These are phyloP conservation scores for Polydrusus tereticollis DNA, from an alignment of 2,888 invertebrate species.

Conservation along the genomic window DNA sequence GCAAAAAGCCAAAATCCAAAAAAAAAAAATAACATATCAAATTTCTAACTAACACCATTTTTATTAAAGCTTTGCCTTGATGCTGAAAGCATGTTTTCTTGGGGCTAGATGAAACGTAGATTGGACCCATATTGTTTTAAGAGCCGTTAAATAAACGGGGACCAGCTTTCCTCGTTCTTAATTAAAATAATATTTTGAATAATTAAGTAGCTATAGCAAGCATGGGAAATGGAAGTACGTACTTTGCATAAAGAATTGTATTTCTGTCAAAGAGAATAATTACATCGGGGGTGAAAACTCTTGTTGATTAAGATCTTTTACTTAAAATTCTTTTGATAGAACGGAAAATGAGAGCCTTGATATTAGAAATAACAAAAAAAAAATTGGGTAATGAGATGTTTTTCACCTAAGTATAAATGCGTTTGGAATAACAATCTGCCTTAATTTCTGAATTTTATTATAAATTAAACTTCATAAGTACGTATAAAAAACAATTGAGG, in stretches of 20 bases:
- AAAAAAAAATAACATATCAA: no score
- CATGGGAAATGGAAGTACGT: conserved; percentile 9
- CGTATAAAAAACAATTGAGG: no score
- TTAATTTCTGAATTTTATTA: no score
- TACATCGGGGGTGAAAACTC: neutral
- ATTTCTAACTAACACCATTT: neutral
- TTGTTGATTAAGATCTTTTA: conserved; percentile 1
- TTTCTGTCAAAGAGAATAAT: conserved; percentile 20
- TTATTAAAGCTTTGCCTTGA: neutral
- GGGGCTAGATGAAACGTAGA: neutral
- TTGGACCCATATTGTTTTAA: conserved; percentile 1
- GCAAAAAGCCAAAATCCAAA: no score
- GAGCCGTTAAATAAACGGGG: neutral
- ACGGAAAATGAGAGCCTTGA: neutral
- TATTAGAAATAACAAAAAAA: conserved; percentile 8
- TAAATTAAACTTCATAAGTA: no score
- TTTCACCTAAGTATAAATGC: neutral
- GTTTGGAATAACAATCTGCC: neutral
- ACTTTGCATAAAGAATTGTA: conserved; percentile 23
- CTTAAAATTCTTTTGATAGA: conserved; percentile 8
- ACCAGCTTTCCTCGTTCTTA: neutral
- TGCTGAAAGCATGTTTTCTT: neutral
- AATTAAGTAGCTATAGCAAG: conserved; percentile 10
- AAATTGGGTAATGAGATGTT: neutral
- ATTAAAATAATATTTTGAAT: conserved; percentile 25